Conservation (phyloP, 2,888 invertebrate species). For the Lithophane ornitopus region DNA sequence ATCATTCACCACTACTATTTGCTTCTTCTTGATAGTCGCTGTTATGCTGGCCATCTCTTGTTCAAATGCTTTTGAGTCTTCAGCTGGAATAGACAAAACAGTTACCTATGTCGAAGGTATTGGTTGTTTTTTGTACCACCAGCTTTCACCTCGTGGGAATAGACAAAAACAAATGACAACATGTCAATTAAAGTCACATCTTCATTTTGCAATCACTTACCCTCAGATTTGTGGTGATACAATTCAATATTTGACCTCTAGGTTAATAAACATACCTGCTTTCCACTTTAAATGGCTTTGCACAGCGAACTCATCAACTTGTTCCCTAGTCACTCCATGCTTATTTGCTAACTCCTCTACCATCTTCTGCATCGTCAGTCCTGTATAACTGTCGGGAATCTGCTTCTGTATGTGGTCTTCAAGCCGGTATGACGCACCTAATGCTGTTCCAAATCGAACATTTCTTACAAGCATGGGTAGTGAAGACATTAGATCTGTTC, state of each 20-base stretch:
- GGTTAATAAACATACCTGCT: slow-evolving; percentile 88
- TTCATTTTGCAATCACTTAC: not conserved
- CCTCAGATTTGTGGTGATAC: not conserved
- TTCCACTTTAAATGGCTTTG: slow-evolving; percentile 96
- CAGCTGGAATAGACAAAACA: slow-evolving; percentile 90
- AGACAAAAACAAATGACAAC: not conserved
- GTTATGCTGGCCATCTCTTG: slow-evolving; percentile 96
- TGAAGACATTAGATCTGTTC: slow-evolving; percentile 98
- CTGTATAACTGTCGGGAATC: slow-evolving; percentile 94
- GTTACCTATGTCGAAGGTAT: not conserved
- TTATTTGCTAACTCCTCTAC: slow-evolving; percentile 96
- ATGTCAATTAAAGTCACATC: not conserved
- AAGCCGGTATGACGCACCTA: slow-evolving; percentile 94
- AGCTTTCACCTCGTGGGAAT: not conserved
- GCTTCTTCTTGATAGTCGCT: slow-evolving; percentile 94
- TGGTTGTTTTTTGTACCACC: not conserved
- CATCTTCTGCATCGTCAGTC: slow-evolving; percentile 96
- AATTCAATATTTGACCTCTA: not conserved
- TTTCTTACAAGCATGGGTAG: slow-evolving; percentile 96
- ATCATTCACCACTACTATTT: slow-evolving; percentile 93
- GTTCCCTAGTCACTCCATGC: slow-evolving; percentile 93
- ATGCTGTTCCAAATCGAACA: slow-evolving; percentile 96
- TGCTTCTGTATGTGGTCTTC: slow-evolving; percentile 92
- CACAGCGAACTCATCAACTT: slow-evolving; percentile 95
- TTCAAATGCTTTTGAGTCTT: slow-evolving; percentile 95